A percentile compares a stretch with the other conserved stretches of the same genome.
Conservation (phyloP, 1,140 invertebrate species). For the Laupala kohalensis region DNA sequence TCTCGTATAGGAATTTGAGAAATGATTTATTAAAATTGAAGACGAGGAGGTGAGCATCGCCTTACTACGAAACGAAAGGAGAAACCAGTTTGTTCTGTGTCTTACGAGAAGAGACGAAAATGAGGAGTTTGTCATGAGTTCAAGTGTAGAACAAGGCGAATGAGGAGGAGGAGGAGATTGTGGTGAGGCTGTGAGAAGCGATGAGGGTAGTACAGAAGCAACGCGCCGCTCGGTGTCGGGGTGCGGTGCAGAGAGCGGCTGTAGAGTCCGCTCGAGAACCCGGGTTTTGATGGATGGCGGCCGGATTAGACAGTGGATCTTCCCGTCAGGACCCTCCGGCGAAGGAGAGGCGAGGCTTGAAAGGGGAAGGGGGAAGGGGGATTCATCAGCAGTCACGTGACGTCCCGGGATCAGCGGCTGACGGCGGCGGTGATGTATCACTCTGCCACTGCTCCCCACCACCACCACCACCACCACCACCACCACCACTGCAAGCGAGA, state of each 20-base stretch:
- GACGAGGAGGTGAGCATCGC: no score
- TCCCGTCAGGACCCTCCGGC: background rate
- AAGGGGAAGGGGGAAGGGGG: background rate
- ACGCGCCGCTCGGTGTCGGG: no score
- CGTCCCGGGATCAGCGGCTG: conserved; percentile 4
- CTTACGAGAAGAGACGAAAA: no score
- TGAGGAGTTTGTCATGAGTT: no score
- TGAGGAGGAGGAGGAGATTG: background rate
- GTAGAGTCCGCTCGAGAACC: background rate
- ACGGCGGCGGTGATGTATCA: conserved; percentile 11
- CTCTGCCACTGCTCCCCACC: background rate
- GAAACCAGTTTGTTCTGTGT: no score
- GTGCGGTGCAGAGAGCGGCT: no score
- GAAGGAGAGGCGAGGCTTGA: background rate
- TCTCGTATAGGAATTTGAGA: no score
- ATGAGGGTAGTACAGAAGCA: background rate
- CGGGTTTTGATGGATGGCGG: conserved; percentile 6
- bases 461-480: background rate
- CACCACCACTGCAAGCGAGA: no score
- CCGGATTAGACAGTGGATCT: conserved; percentile 8
- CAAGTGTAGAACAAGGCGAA: no score
- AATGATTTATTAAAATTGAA: no score
- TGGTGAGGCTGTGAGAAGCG: background rate
- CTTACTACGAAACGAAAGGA: no score
- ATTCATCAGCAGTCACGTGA: conserved; percentile 12